A percentile compares a stretch with the other conserved stretches of the same genome.
These are phyloP conservation scores for Brachycybe producta DNA, from an alignment of 2,888 invertebrate genomes.

Conservation along the genomic window DNA sequence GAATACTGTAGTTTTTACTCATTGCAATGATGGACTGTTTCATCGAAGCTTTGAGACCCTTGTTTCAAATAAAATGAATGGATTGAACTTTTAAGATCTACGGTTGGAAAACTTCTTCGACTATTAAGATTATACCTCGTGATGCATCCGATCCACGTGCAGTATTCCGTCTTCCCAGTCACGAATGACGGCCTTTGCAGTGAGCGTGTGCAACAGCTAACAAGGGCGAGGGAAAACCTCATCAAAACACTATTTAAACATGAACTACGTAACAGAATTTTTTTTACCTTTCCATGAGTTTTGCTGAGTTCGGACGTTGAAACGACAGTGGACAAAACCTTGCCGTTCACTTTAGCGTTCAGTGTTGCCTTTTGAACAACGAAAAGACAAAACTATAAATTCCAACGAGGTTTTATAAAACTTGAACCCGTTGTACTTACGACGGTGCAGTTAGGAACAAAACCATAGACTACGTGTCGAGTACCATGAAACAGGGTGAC, in stretches of 20 bases:
- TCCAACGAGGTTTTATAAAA: not conserved
- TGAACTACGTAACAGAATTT: not conserved
- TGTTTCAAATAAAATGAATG: no score
- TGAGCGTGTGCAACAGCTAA: constrained; percentile 13
- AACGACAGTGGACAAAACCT: constrained; percentile 13
- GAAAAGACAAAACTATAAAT: no score
- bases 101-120: no score
- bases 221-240: no score
- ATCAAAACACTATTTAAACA: not conserved
- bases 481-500: constrained; percentile 17
- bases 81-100: no score
- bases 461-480: constrained; percentile 18
- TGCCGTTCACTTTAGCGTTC: constrained; percentile 9
- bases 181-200: constrained; percentile 16
- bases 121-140: no score
- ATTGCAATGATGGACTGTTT: constrained; percentile 8
- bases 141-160: constrained; percentile 2
- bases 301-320: constrained; percentile 14
- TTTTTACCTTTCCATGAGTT: constrained; percentile 12
- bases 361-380: constrained; percentile 10
- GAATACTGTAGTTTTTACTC: constrained; percentile 6
- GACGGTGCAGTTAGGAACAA: constrained; percentile 16
- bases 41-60: constrained; percentile 7
- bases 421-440: constrained; percentile 2
- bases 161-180: constrained; percentile 14